These are phyloP conservation scores for Morone chrysops DNA, from an alignment of 2,113 vertebrate species.

Conservation along the genomic window DNA sequence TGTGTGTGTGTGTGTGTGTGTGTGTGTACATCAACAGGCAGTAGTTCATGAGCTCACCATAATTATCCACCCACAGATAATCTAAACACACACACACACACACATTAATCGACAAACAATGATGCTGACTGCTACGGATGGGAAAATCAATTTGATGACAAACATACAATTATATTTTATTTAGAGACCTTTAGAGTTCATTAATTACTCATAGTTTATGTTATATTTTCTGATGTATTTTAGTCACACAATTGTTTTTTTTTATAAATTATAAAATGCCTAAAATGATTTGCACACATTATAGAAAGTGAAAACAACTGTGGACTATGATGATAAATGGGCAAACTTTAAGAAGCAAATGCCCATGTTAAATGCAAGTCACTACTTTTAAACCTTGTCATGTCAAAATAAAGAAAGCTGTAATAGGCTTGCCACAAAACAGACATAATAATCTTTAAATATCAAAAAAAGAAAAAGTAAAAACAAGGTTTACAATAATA, in stretches of 20 bases:
- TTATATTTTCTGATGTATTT: background rate
- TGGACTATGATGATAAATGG: too few species aligned
- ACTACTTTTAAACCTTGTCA: too few species aligned
- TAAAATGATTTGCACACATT: background rate
- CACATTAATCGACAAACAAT: background rate
- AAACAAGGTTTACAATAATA: too few species aligned
- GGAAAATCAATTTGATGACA: background rate
- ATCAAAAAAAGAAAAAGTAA: too few species aligned
- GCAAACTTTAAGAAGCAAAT: too few species aligned
- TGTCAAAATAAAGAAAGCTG: too few species aligned
- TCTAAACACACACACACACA: slow-evolving; percentile 13
- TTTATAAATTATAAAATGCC: background rate
- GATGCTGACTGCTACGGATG: background rate
- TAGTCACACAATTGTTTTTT: background rate
- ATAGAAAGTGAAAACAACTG: slow-evolving; percentile 3
- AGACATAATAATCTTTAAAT: background rate
- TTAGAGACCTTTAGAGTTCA: background rate
- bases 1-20: background rate
- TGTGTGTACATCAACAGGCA: background rate
- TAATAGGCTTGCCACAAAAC: too few species aligned
- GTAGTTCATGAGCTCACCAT: slow-evolving; percentile 15
- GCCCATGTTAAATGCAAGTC: too few species aligned
- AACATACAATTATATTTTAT: too few species aligned
- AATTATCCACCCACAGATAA: slow-evolving; percentile 31
- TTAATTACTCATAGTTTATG: background rate